phyloP scores from a whole-genome alignment of 2,113 vertebrate species.

The Carassius auratus region DNA sequence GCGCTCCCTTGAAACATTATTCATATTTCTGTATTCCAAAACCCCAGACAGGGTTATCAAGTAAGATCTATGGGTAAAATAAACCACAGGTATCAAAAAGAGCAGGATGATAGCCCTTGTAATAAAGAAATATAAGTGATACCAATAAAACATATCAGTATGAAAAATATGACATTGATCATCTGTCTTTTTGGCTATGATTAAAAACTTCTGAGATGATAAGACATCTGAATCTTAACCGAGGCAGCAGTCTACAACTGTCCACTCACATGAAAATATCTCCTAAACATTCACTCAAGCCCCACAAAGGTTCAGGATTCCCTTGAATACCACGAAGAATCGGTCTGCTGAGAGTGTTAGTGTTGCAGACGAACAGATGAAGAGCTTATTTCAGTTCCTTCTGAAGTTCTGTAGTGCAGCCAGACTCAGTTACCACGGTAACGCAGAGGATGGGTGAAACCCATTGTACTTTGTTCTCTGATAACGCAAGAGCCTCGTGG shows the following conservation, averaged over 20 bases:
- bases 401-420: conserved; percentile 47
- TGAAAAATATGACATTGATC: conserved; percentile 44
- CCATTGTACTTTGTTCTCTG: conserved; percentile 46
- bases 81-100: conserved; percentile 25
- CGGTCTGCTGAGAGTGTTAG: background rate
- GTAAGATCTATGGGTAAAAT: conserved; percentile 37
- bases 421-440: conserved; percentile 47
- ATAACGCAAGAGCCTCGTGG: conserved; percentile 42
- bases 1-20: background rate
- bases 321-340: conserved; percentile 11
- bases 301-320: conserved; percentile 11
- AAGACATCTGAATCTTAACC: conserved; percentile 18
- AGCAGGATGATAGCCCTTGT: conserved; percentile 66
- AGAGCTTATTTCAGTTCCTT: conserved; percentile 45
- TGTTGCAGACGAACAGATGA: conserved; percentile 14
- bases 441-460: conserved; percentile 20
- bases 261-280: background rate
- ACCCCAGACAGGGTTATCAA: conserved; percentile 14
- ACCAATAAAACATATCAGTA: conserved; percentile 33
- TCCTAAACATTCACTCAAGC: conserved; percentile 18
- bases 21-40: background rate
- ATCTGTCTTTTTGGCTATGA: conserved; percentile 43
- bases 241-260: conserved; percentile 25
- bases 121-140: conserved; percentile 16
- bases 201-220: conserved; percentile 33